Evolutionary conservation across 2,113 vertebrate genomes (phyloP).

Genomic region (Psophia crepitans): DNA sequence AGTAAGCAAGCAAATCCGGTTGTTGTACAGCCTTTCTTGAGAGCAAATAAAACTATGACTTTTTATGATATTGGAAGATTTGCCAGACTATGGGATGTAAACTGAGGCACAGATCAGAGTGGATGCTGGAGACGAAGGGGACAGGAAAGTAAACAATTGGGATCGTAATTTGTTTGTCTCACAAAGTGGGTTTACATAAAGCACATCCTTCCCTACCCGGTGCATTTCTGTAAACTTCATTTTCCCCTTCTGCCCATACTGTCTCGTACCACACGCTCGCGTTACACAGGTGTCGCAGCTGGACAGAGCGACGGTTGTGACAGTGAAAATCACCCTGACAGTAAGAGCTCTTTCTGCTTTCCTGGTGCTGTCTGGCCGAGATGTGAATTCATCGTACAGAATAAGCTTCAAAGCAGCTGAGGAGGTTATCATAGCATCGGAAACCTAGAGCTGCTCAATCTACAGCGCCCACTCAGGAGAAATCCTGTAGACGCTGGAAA

Average conservation of each 20-base stretch:
- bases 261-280: fast-evolving
- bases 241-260: background rate
- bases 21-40: background rate
- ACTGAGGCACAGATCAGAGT: background rate
- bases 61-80: background rate
- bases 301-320: background rate
- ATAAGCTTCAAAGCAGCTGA: background rate
- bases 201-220: background rate
- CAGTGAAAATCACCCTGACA: background rate
- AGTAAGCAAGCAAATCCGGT: background rate
- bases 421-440: background rate
- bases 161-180: background rate
- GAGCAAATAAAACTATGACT: background rate
- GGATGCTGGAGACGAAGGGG: background rate
- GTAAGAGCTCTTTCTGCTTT: background rate
- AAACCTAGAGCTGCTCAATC: background rate
- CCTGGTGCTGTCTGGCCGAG: background rate
- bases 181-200: background rate
- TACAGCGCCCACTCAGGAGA: background rate
- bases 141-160: background rate
- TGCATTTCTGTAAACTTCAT: background rate
- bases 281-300: fast-evolving
- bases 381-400: background rate
- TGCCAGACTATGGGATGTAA: background rate
- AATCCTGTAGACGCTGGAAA: background rate